Percentiles rank a stretch among this genome's conserved stretches.
Conservation (phyloP, 2,113 vertebrate genomes). For the Antigone vipio region DNA sequence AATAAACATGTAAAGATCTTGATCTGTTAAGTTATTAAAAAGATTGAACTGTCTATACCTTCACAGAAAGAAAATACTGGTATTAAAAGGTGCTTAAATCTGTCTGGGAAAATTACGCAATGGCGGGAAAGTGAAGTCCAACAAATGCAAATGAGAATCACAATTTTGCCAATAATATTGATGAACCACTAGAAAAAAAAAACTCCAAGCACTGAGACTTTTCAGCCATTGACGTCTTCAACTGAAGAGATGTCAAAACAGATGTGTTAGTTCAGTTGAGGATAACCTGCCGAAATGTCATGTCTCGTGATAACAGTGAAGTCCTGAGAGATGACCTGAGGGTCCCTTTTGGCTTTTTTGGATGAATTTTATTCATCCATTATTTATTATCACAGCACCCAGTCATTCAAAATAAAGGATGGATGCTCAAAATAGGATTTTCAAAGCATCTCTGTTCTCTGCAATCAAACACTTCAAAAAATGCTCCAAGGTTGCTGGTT, state of each 20-base stretch:
- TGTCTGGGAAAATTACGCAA: background rate
- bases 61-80: background rate
- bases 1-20: background rate
- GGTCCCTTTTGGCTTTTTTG: background rate
- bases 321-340: background rate
- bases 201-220: background rate
- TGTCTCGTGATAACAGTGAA: background rate
- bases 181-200: background rate
- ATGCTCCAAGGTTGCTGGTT: background rate
- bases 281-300: slow-evolving; percentile 3
- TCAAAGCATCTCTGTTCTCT: background rate
- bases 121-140: background rate
- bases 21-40: background rate
- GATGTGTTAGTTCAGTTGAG: background rate
- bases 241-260: background rate
- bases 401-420: background rate
- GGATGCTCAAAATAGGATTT: background rate
- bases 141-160: background rate
- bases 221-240: background rate
- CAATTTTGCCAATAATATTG: background rate
- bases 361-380: background rate
- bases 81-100: background rate
- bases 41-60: background rate
- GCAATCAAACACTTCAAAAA: background rate
- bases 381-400: slow-evolving; percentile 10